These are phyloP conservation scores for Drosophila teissieri DNA, from an alignment of 1,140 invertebrate species.

Conservation along the genomic window DNA sequence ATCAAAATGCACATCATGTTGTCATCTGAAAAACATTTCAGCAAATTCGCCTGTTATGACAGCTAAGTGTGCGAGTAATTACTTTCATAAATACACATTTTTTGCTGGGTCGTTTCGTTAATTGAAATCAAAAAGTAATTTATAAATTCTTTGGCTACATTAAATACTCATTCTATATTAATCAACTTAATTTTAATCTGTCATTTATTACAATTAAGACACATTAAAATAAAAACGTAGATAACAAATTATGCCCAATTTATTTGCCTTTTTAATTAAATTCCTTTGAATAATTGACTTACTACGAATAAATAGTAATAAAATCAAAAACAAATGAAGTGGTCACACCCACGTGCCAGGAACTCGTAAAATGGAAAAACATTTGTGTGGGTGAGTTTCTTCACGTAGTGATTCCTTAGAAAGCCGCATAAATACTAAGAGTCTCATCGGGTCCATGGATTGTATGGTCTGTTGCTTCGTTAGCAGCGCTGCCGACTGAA, in stretches of 20 bases:
- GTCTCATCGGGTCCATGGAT: neutral
- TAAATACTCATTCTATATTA: neutral
- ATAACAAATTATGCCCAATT: too few relatives aligned
- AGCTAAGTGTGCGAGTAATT: slow-evolving; percentile 6
- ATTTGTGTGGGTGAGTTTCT: neutral
- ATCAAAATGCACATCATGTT: slow-evolving; percentile 7
- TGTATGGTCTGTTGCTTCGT: slow-evolving; percentile 9
- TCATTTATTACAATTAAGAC: neutral
- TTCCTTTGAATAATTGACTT: too few relatives aligned
- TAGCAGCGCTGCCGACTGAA: slow-evolving; percentile 14
- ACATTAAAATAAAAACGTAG: too few relatives aligned
- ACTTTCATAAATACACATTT: neutral
- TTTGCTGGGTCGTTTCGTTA: neutral
- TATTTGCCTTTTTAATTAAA: too few relatives aligned
- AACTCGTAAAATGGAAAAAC: neutral
- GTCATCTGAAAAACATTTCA: slow-evolving; percentile 14
- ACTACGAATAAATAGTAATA: too few relatives aligned
- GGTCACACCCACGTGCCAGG: neutral
- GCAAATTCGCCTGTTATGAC: slow-evolving; percentile 13
- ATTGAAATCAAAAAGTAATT: neutral
- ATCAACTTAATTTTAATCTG: neutral
- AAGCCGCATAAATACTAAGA: slow-evolving; percentile 13
- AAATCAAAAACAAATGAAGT: neutral
- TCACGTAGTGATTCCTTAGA: neutral
- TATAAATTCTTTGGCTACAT: neutral